Base-by-base conservation (phyloP, 2,888 invertebrate genomes). In the Galerucella pusilla region DNA sequence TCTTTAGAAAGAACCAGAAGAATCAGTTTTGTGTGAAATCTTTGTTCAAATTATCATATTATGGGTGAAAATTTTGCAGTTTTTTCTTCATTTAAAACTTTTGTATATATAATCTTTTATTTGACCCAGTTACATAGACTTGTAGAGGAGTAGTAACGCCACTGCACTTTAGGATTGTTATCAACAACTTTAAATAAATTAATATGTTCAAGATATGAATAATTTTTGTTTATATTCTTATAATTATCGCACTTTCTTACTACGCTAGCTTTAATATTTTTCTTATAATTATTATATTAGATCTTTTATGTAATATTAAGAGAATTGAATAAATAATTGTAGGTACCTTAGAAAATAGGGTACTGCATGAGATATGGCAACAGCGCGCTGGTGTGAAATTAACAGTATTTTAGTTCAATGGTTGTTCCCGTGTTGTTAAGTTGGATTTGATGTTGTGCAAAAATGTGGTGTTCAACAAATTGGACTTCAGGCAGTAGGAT, bases 401-500 rank as follows among this genome's bases (percentile, higher is more conserved):
- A 85, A 85, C 83, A 82, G 82, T 84, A 85, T 85, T 85, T 86
- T 85, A 87, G 86, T 87, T 86, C 85, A 85, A 86, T 87, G 87
- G 86, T 82, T 85, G 85, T 86, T 85, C 84, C 84, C 84, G 86
- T 84, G 85, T 85, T 84, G 86, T 84, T 83, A 84, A 86, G 86
- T 84, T 86, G 84, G 85, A 82, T 87, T 87, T 87, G 86, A 87
- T 87, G 87, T 87, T 85, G 86, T 86, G 84, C 84, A 85, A 87
- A 87, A 86, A 87, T 87, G 87, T 85, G 86, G 86, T 85, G 86
- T 83, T 84, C 81, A 85, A 84, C 83, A 84, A 92, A 91, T 93
- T 92, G 91, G 92, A 92, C 92, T 81, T 80, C 81, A 91, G 92
- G 91, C 92, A 93, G 92, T 94, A 94, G 93, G 91, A 92, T 92